Conservation (phyloP, 1,140 invertebrate genomes). For the Halesus radiatus region DNA sequence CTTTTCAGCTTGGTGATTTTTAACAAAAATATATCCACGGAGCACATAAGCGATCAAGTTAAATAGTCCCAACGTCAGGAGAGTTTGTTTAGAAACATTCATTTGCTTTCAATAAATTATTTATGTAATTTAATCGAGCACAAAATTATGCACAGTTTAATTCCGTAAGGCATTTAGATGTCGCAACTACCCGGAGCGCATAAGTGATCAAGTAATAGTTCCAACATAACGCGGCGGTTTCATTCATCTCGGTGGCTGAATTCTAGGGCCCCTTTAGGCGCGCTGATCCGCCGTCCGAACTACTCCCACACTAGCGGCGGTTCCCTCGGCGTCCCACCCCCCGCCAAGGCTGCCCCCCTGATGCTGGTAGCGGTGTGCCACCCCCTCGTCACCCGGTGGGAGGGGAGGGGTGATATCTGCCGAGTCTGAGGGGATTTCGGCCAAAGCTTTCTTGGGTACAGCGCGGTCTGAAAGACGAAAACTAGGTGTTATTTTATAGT, state of each 20-base stretch:
- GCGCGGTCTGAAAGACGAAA: slow-evolving; percentile 24
- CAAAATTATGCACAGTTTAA: too few species aligned
- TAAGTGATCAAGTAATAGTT: not conserved
- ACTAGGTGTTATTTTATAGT: not conserved
- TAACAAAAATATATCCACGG: too few species aligned
- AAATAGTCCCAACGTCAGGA: too few species aligned
- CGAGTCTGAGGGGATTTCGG: slow-evolving; percentile 40
- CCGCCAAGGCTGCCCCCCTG: slow-evolving; percentile 17
- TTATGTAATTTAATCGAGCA: too few species aligned
- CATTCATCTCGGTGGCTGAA: slow-evolving; percentile 43
- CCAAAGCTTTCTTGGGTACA: slow-evolving; percentile 43
- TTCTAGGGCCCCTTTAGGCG: slow-evolving; percentile 44
- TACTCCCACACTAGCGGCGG: slow-evolving; percentile 42
- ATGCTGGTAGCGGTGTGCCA: not conserved
- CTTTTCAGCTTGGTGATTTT: too few species aligned
- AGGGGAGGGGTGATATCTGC: not conserved
- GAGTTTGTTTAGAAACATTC: too few species aligned
- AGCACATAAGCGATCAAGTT: too few species aligned
- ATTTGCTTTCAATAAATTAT: too few species aligned
- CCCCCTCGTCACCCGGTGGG: too few species aligned
- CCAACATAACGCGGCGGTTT: not conserved
- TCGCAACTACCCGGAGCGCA: not conserved
- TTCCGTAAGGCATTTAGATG: too few species aligned
- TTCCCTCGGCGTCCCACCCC: slow-evolving; percentile 36
- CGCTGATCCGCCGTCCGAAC: slow-evolving; percentile 27